Base-by-base conservation (phyloP, 1,140 invertebrate genomes). In the Monochamus saltuarius region DNA sequence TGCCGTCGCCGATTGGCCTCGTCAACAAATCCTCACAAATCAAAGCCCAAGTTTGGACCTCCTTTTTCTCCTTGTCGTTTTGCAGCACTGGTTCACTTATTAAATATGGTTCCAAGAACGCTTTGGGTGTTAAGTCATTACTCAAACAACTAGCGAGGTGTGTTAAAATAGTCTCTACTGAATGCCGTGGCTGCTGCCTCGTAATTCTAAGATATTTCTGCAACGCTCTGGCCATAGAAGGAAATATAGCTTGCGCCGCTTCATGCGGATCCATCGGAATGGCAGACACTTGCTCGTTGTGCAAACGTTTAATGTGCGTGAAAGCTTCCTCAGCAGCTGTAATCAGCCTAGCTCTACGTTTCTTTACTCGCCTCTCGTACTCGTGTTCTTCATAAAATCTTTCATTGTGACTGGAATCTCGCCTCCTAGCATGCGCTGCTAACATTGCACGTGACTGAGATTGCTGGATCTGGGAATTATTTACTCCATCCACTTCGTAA, bases 301-400 rank as follows among this genome's bases (percentile, higher is more conserved):
- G 83, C 37, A 91, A 80, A 14, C 89, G 79, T 82, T 90, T 94
- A 61, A 99, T 95, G 73, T 98, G 95, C 7, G 94, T 94, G 75
- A 99, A 99, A 0, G 96, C 95, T 75, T 99, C 96, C 78, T 99
- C 97, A 2, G 95, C 90, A 1, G 95, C 94, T 7, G 91, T 91
- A 11, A 97, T 85, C 1, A 99, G 80, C 14, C 96, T 80, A 2
- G 95, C 94, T 68, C 87, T 84, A 0, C 97, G 80, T 75, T 98
- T 99, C 56, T 90, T 84, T 13, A 99, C 93, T 45, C 96, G 81
- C 46, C 95, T 81, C 66, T 97, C 95, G 73, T 97, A 97, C 78
- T 99, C 96, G 73, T 96, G 91, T 77, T 99, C 95, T 77, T 98
- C 95, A 75, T 98, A 97, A 76, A 98, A 98, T 13, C 94, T 82